Conservation (phyloP, 2,888 invertebrate species). For the Luffia ferchaultella region DNA sequence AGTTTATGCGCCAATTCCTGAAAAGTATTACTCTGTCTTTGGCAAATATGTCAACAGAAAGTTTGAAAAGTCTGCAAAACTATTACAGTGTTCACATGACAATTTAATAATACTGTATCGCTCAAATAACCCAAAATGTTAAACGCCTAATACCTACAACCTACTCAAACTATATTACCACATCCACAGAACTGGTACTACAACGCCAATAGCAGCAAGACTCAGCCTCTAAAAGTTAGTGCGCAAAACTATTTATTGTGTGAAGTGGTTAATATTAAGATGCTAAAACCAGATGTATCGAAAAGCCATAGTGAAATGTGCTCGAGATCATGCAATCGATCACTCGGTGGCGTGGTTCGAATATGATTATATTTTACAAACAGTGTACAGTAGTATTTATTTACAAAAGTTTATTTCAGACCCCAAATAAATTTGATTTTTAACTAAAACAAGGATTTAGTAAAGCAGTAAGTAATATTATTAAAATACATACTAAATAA, state of each 20-base stretch:
- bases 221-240: constrained; percentile 57
- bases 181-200: constrained; percentile 52
- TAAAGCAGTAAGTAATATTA: no score
- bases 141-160: not conserved
- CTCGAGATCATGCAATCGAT: constrained; percentile 63
- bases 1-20: constrained; percentile 89
- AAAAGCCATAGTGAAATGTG: constrained; percentile 65
- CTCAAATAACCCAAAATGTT: no score
- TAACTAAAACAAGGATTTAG: no score
- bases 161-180: constrained; percentile 27
- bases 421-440: not conserved
- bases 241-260: constrained; percentile 27
- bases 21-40: constrained; percentile 24
- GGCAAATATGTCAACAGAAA: no score
- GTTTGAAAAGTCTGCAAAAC: no score
- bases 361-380: constrained; percentile 10
- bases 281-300: constrained; percentile 40
- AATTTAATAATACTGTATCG: no score
- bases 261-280: not conserved
- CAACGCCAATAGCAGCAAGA: constrained; percentile 51
- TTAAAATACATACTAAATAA: no score
- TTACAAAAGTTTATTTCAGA: not conserved
- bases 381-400: not conserved
- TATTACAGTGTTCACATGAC: no score
- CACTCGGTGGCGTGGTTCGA: constrained; percentile 66